Conservation (phyloP, 2,888 invertebrate genomes). For the Brachyptera risi region DNA sequence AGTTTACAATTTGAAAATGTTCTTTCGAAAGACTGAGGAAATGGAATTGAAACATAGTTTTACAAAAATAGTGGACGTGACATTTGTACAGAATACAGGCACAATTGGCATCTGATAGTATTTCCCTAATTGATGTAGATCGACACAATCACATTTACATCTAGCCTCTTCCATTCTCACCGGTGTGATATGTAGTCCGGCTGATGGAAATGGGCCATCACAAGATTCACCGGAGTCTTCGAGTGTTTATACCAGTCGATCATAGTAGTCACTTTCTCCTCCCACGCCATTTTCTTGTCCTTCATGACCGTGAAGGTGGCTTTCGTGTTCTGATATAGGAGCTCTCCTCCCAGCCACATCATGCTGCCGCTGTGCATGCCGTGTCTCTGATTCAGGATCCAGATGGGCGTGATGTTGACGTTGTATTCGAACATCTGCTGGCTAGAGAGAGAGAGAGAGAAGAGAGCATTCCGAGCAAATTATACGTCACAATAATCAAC, state of each 20-base stretch:
- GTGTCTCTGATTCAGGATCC: neutral
- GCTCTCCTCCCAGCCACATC: conserved; percentile 17
- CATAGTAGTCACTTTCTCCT: conserved; percentile 3
- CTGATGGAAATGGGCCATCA: conserved; percentile 13
- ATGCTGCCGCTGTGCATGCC: neutral
- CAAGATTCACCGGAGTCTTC: neutral
- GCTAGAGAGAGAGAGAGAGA: too few species aligned
- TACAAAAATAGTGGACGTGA: too few species aligned
- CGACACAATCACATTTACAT: too few species aligned
- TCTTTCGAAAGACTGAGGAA: too few species aligned
- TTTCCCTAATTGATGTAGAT: too few species aligned
- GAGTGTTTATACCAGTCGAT: neutral
- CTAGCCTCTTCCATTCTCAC: too few species aligned
- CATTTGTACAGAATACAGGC: too few species aligned
- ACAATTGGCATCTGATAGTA: too few species aligned
- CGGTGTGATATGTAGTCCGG: neutral
- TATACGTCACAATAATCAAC: too few species aligned
- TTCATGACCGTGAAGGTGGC: neutral
- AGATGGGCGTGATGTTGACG: neutral
- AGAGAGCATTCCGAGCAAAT: too few species aligned
- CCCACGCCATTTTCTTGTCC: neutral
- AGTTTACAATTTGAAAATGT: too few species aligned
- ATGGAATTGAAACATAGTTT: too few species aligned
- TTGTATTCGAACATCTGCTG: conserved; percentile 12
- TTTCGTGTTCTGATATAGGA: neutral